Conservation (phyloP, 2,888 invertebrate species). For the Acrobasis repandana region DNA sequence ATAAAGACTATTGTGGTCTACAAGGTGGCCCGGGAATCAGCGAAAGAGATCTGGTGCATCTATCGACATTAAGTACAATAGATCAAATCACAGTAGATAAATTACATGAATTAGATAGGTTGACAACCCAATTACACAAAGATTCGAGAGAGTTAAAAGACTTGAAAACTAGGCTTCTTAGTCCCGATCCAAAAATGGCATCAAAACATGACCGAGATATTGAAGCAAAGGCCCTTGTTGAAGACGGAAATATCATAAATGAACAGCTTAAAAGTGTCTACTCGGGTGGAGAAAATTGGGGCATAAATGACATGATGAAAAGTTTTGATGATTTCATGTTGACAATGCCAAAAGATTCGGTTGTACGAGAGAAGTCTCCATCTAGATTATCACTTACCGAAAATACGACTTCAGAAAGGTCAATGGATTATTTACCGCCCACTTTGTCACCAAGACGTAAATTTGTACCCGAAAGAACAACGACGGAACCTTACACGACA, state of each 20-base stretch:
- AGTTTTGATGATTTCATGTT: constrained; percentile 84
- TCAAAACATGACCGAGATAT: constrained; percentile 78
- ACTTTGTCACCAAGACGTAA: constrained; percentile 83
- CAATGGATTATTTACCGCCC: constrained; percentile 83
- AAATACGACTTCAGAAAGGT: constrained; percentile 84
- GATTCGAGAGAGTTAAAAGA: constrained; percentile 91
- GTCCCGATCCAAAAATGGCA: constrained; percentile 82
- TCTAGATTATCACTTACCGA: constrained; percentile 85
- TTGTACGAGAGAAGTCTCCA: constrained; percentile 81
- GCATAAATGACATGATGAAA: constrained; percentile 85
- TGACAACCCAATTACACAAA: constrained; percentile 89
- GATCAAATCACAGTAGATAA: constrained; percentile 91
- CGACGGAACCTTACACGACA: constrained; percentile 85
- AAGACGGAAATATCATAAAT: constrained; percentile 86
- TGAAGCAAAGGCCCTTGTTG: constrained; percentile 83
- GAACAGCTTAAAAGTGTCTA: constrained; percentile 88
- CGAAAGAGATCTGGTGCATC: constrained; percentile 90
- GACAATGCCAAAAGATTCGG: constrained; percentile 74
- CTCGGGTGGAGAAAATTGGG: constrained; percentile 86
- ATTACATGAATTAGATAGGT: constrained; percentile 89
- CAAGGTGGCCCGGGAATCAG: constrained; percentile 88
- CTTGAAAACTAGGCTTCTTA: constrained; percentile 87
- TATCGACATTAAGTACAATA: constrained; percentile 88
- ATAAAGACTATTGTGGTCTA: constrained; percentile 88
- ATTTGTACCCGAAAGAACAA: constrained; percentile 80